Conservation (phyloP, 2,888 invertebrate species). For the Rotaria magnacalcarata region DNA sequence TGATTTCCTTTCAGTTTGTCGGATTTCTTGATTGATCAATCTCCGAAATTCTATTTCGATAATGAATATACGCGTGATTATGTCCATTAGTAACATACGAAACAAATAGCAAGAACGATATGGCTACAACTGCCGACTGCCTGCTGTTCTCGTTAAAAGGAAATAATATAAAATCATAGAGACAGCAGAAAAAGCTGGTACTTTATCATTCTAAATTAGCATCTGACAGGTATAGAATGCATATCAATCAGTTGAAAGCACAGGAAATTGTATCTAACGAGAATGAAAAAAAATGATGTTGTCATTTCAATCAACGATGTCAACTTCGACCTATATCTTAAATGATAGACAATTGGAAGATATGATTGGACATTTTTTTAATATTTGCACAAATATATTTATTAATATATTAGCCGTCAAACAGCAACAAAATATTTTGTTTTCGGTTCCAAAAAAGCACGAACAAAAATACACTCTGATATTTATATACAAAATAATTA, state of each 20-base stretch:
- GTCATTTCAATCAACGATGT: background rate
- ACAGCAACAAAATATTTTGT: background rate
- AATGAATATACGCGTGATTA: too few species aligned
- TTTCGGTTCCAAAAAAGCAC: background rate
- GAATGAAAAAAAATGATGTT: background rate
- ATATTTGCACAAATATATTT: background rate
- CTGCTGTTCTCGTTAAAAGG: too few species aligned
- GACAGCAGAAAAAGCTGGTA: background rate
- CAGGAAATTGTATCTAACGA: background rate
- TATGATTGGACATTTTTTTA: background rate
- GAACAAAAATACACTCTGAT: background rate
- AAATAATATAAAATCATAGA: too few species aligned
- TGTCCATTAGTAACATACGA: too few species aligned
- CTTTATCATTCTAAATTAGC: background rate
- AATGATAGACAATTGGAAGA: too few species aligned
- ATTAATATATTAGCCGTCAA: conserved; percentile 3
- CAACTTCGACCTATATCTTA: background rate
- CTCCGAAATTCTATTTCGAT: too few species aligned
- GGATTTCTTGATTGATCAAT: too few species aligned
- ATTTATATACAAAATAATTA: background rate
- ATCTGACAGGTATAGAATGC: background rate
- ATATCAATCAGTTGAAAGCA: background rate
- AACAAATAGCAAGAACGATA: too few species aligned
- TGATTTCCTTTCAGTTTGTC: too few species aligned
- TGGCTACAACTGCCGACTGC: background rate